Evolutionary conservation across 1,140 invertebrate species (phyloP).

Genomic region (Drosophila kurseongensis): DNA sequence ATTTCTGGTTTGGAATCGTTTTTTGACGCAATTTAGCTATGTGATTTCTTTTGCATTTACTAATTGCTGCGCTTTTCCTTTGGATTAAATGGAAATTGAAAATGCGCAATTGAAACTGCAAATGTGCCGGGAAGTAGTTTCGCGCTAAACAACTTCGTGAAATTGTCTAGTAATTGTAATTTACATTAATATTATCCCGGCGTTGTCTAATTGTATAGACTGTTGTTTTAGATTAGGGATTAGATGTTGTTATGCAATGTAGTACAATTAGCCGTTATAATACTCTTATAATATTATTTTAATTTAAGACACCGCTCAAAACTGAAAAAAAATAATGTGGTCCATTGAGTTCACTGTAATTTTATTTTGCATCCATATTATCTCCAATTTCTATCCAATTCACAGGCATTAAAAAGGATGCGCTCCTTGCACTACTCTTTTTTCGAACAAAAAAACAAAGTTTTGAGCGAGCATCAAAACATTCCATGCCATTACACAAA

Average conservation of each 20-base stretch:
- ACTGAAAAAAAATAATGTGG: too few species aligned
- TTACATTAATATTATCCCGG: slow-evolving; percentile 7
- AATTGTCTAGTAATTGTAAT: slow-evolving; percentile 36
- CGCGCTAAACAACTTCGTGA: neutral
- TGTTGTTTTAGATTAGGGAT: neutral
- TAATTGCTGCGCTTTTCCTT: slow-evolving; percentile 39
- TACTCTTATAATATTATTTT: too few species aligned
- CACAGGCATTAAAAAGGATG: neutral
- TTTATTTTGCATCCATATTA: neutral
- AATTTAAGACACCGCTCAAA: too few species aligned
- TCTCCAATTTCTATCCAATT: neutral
- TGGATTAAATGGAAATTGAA: slow-evolving; percentile 57
- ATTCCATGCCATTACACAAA: slow-evolving; percentile 78
- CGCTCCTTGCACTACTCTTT: neutral
- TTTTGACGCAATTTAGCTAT: slow-evolving; percentile 43
- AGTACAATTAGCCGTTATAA: too few species aligned
- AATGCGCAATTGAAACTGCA: slow-evolving; percentile 48
- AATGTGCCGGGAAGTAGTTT: slow-evolving; percentile 5
- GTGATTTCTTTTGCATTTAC: slow-evolving; percentile 48
- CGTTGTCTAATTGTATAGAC: slow-evolving; percentile 4
- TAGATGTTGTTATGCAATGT: neutral
- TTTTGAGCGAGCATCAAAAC: slow-evolving; percentile 71
- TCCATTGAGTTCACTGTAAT: too few species aligned
- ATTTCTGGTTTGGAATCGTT: slow-evolving; percentile 29
- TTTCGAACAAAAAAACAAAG: slow-evolving; percentile 14